Evolutionary conservation across 2,797 vertebrate species (phyloP).

Genomic region (Oophaga sylvatica): DNA sequence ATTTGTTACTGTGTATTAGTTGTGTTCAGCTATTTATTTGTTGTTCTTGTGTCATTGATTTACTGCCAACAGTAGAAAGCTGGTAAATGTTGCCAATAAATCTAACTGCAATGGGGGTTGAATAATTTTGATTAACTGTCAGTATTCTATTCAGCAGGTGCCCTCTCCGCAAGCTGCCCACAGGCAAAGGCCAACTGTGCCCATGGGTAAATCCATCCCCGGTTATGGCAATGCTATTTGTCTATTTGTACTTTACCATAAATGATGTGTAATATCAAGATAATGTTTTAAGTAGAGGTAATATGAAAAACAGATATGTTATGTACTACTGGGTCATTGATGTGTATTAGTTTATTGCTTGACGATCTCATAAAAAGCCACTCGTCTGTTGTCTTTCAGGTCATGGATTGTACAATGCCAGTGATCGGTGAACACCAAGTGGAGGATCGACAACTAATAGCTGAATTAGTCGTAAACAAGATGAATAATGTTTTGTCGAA

Average conservation of each 20-base stretch:
- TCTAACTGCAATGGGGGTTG: too few species aligned
- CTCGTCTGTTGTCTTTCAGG: constrained; percentile 71
- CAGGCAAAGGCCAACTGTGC: neutral
- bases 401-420: constrained; percentile 95
- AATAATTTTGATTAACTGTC: too few species aligned
- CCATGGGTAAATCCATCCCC: neutral
- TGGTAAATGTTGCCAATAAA: too few species aligned
- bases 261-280: neutral
- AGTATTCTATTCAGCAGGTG: neutral
- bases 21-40: too few species aligned
- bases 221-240: too few species aligned
- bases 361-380: neutral
- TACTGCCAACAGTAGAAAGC: too few species aligned
- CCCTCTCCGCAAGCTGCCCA: neutral
- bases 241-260: neutral
- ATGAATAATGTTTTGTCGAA: constrained; percentile 88
- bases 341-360: neutral
- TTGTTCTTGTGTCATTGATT: too few species aligned
- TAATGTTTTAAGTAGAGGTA: neutral
- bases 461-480: constrained; percentile 87
- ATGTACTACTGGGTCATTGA: neutral
- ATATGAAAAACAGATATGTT: neutral
- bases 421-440: constrained; percentile 94
- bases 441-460: constrained; percentile 92
- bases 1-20: too few species aligned